Conservation (phyloP, 37 sponge, comb jelly and placozoan genomes). For the Hexactinellida sp. region DNA sequence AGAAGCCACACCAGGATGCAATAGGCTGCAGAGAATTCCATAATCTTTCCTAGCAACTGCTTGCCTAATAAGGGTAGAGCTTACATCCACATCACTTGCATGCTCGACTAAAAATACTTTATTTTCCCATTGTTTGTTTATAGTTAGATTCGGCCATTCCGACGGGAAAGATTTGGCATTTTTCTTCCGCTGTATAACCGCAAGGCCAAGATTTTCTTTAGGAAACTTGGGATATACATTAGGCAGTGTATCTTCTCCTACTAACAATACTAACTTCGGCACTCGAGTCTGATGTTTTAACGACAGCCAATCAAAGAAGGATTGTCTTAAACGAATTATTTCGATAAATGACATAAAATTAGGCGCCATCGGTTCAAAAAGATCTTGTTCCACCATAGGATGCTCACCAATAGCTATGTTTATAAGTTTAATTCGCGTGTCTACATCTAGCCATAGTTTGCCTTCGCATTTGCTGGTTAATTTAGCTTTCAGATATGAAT, state of each 20-base stretch:
- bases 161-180: background rate
- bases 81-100: background rate
- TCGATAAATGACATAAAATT: background rate
- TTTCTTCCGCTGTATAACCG: background rate
- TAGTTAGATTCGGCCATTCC: background rate
- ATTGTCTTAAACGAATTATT: background rate
- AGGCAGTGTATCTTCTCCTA: background rate
- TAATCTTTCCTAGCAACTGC: background rate
- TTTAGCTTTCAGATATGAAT: background rate
- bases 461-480: background rate
- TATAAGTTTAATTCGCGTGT: background rate
- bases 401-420: background rate
- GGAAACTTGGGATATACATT: background rate
- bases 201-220: background rate
- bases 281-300: background rate
- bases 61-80: background rate
- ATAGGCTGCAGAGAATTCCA: background rate
- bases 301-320: background rate
- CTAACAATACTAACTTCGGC: background rate
- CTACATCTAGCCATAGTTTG: background rate
- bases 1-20: background rate
- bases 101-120: background rate
- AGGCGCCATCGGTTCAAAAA: background rate
- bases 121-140: background rate
- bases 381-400: background rate